These are phyloP conservation scores for Nyctalus aviator DNA, from an alignment of 2,797 vertebrate genomes.

Conservation along the genomic window DNA sequence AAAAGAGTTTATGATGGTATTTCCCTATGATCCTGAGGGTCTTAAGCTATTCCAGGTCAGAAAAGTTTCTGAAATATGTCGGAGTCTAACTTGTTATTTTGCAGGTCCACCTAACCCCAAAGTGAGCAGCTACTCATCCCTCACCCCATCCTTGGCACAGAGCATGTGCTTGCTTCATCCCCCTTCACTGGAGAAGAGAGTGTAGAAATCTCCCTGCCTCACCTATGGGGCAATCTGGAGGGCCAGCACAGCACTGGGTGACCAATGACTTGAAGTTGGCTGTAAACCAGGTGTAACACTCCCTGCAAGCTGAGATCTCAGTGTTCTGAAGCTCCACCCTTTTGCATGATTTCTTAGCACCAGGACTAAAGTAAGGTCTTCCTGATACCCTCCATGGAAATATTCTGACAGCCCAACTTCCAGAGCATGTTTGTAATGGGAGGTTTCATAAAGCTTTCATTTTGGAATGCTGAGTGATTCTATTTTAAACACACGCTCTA, in stretches of 20 bases:
- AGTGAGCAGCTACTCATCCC: not conserved
- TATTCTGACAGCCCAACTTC: slow-evolving; percentile 78
- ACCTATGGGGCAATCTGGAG: not conserved
- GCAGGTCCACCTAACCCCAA: not conserved
- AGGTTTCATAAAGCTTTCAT: slow-evolving; percentile 81
- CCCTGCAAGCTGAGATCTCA: slow-evolving; percentile 34
- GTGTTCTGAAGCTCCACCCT: slow-evolving; percentile 60
- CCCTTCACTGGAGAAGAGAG: not conserved
- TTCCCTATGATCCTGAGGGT: slow-evolving; percentile 1
- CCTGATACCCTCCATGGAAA: slow-evolving; percentile 74
- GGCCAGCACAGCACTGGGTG: not conserved
- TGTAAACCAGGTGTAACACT: not conserved
- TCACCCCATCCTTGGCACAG: not conserved
- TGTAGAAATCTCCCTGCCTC: not conserved
- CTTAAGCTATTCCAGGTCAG: not conserved
- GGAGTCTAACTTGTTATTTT: not conserved
- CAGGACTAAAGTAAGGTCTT: slow-evolving; percentile 81
- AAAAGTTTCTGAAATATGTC: not conserved
- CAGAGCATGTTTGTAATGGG: slow-evolving; percentile 75
- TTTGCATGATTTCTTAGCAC: slow-evolving; percentile 6
- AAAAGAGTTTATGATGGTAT: not conserved
- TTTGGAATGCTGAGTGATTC: slow-evolving; percentile 85
- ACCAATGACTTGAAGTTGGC: not conserved
- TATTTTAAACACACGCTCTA: slow-evolving; percentile 89
- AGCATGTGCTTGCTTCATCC: not conserved